Conservation (phyloP, 2,113 vertebrate species). For the Pteropus alecto region DNA sequence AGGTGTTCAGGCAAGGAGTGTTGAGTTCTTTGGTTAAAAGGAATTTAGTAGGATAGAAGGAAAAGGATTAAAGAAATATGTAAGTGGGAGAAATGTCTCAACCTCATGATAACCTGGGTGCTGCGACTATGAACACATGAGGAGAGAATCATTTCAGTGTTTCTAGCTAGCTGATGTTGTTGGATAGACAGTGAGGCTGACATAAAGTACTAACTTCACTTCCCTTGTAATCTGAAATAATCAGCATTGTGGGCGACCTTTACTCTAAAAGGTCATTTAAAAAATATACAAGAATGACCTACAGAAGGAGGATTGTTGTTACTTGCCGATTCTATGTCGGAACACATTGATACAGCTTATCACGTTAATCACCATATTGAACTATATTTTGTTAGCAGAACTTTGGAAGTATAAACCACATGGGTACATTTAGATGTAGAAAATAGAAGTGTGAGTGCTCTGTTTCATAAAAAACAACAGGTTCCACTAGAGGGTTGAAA, state of each 20-base stretch:
- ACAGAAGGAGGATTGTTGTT: background rate
- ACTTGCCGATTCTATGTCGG: background rate
- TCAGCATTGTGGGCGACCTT: background rate
- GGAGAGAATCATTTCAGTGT: background rate
- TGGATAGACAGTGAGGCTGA: background rate
- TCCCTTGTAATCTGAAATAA: background rate
- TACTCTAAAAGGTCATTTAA: background rate
- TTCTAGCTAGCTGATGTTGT: background rate
- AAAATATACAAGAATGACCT: background rate
- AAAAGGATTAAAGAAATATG: background rate
- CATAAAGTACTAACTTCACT: background rate
- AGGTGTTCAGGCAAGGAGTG: background rate
- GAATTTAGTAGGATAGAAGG: background rate
- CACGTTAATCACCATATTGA: background rate
- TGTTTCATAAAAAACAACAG: background rate
- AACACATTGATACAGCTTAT: background rate
- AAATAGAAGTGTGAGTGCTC: background rate
- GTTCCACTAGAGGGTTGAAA: background rate
- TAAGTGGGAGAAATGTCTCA: background rate
- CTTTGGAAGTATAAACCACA: background rate
- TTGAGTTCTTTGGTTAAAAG: background rate
- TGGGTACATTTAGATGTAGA: background rate
- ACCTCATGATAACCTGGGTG: background rate
- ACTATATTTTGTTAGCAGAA: background rate
- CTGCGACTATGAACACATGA: background rate